Conservation (phyloP, 2,888 invertebrate genomes). For the Callimorpha dominula region DNA sequence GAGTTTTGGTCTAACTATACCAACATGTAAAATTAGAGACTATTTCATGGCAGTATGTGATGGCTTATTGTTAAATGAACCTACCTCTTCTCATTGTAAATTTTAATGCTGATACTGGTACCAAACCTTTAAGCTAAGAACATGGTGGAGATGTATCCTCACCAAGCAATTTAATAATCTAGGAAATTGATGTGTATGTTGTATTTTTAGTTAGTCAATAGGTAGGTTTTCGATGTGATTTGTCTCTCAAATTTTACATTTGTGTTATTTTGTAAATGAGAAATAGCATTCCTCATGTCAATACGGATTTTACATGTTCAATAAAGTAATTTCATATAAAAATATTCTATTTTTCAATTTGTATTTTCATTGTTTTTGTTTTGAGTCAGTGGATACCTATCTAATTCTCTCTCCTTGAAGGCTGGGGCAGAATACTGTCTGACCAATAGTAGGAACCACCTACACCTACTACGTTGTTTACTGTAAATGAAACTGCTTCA, state of each 20-base stretch:
- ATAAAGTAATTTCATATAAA: conserved; percentile 87
- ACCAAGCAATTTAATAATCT: conserved; percentile 63
- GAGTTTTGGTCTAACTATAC: conserved; percentile 80
- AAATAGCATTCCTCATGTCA: conserved; percentile 88
- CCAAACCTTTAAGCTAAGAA: conserved; percentile 82
- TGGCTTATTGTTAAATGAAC: conserved; percentile 81
- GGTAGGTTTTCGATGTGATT: conserved; percentile 87
- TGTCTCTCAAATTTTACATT: conserved; percentile 87
- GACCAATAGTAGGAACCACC: too few species aligned
- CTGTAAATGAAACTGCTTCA: too few species aligned
- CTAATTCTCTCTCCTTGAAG: too few species aligned
- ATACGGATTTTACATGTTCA: conserved; percentile 87
- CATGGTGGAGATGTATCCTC: conserved; percentile 53
- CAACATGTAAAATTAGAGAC: conserved; percentile 84
- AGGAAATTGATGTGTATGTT: conserved; percentile 86
- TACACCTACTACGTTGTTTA: too few species aligned
- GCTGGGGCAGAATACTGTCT: too few species aligned
- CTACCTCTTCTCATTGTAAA: conserved; percentile 86
- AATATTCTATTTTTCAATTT: conserved; percentile 69
- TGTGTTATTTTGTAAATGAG: conserved; percentile 87
- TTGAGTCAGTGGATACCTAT: conserved; percentile 24
- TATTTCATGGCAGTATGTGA: conserved; percentile 74
- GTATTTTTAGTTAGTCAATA: conserved; percentile 86
- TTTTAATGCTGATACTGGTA: conserved; percentile 84
- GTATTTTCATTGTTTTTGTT: conserved; percentile 52